Percentiles rank a stretch among this genome's conserved stretches.
Conservation (phyloP, 1,140 invertebrate genomes). For the Nylanderia fulva region DNA sequence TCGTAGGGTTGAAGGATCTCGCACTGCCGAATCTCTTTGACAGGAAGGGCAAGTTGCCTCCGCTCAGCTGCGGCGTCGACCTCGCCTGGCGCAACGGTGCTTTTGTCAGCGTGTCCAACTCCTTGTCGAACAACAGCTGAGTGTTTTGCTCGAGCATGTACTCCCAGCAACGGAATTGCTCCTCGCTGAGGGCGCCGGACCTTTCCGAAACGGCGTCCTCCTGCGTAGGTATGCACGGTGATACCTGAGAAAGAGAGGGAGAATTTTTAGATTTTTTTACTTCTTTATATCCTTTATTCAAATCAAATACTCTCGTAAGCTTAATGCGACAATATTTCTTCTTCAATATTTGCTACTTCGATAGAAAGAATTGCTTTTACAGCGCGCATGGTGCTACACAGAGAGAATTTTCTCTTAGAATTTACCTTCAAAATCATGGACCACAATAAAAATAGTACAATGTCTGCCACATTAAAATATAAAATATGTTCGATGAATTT, state of each 20-base stretch:
- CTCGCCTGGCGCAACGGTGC: slow-evolving; percentile 84
- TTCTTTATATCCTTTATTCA: neutral
- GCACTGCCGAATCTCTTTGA: slow-evolving; percentile 93
- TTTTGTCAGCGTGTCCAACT: slow-evolving; percentile 92
- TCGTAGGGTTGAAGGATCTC: slow-evolving; percentile 89
- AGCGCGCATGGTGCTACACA: neutral
- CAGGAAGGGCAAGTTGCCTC: slow-evolving; percentile 86
- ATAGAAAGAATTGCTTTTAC: neutral
- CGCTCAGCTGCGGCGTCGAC: slow-evolving; percentile 81
- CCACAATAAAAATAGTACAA: too few species aligned
- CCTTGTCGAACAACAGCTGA: slow-evolving; percentile 94
- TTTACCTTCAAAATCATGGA: too few species aligned
- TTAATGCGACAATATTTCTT: neutral
- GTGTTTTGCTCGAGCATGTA: slow-evolving; percentile 97
- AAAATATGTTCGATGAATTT: too few species aligned
- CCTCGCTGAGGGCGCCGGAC: slow-evolving; percentile 89
- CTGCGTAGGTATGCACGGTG: slow-evolving; percentile 76
- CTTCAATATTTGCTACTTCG: neutral
- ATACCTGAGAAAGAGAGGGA: slow-evolving; percentile 30
- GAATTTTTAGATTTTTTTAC: neutral
- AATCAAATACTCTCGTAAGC: neutral
- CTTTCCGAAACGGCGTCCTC: slow-evolving; percentile 86
- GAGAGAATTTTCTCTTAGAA: too few species aligned
- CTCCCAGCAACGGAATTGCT: slow-evolving; percentile 96
- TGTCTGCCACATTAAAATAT: too few species aligned